Conservation (phyloP, 2,797 vertebrate genomes). For the Spinibarbus caldwelli region DNA sequence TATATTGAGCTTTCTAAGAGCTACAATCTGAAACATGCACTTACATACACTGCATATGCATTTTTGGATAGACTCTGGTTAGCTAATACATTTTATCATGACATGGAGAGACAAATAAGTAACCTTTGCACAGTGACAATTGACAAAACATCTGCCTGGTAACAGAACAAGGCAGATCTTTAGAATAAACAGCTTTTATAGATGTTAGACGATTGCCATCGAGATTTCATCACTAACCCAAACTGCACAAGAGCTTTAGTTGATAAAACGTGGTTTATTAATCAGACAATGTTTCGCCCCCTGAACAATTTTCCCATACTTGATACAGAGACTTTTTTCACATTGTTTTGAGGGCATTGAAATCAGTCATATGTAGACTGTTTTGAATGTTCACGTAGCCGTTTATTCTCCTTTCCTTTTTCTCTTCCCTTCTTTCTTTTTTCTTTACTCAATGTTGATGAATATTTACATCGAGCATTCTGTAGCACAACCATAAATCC, state of each 20-base stretch:
- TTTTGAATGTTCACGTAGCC: not conserved
- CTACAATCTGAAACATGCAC: conserved; percentile 3
- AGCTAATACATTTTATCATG: not conserved
- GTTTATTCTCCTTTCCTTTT: conserved; percentile 20
- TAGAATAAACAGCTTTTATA: conserved; percentile 2
- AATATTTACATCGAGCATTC: conserved; percentile 16
- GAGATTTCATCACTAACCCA: conserved; percentile 28
- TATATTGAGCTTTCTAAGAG: not conserved
- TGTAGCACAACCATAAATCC: conserved; percentile 41
- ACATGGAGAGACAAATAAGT: too few species aligned
- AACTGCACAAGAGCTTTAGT: conserved; percentile 2
- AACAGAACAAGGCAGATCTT: conserved; percentile 20
- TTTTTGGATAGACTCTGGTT: not conserved
- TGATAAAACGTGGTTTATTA: conserved; percentile 36
- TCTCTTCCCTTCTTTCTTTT: conserved; percentile 6
- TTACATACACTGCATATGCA: not conserved
- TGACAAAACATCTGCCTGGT: not conserved
- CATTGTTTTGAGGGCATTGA: not conserved
- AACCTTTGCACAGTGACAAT: not conserved
- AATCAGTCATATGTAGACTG: not conserved
- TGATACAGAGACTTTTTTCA: not conserved
- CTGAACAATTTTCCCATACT: conserved; percentile 10
- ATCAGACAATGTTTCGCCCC: not conserved
- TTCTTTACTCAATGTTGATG: not conserved
- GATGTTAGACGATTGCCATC: not conserved